A percentile compares a stretch with the other conserved stretches of the same genome.
phyloP scores from a whole-genome alignment of 2,888 invertebrate genomes.

The Meghimatium bilineatum region DNA sequence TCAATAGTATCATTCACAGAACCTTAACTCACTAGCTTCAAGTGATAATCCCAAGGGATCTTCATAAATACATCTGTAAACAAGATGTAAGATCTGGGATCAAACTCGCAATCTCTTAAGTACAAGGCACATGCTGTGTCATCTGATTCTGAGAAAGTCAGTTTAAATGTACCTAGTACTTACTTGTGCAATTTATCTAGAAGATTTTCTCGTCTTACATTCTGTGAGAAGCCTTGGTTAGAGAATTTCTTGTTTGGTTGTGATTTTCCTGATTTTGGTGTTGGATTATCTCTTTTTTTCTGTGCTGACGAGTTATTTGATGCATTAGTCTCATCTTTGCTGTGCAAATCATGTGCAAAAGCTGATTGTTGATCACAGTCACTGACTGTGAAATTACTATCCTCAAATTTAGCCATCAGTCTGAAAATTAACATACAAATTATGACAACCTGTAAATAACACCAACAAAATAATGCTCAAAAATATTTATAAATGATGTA shows the following conservation, averaged over 20 bases:
- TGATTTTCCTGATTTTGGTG: slow-evolving; percentile 14
- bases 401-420: slow-evolving; percentile 37
- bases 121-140: no score
- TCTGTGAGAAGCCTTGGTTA: neutral
- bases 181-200: slow-evolving; percentile 30
- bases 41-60: no score
- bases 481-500: neutral
- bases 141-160: no score
- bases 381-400: slow-evolving; percentile 11
- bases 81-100: no score
- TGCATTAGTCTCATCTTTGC: slow-evolving; percentile 28
- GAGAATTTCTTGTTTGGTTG: slow-evolving; percentile 14
- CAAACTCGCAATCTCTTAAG: no score
- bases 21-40: no score
- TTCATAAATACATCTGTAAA: no score
- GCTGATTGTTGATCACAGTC: neutral
- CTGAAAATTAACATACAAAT: neutral
- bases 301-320: slow-evolving; percentile 41
- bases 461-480: neutral
- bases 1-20: no score
- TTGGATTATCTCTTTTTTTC: slow-evolving; percentile 3
- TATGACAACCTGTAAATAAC: no score
- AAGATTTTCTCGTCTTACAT: slow-evolving; percentile 2
- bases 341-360: neutral
- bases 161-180: neutral